Percentiles rank a stretch among this genome's conserved stretches.
Evolutionary conservation across 2,113 vertebrate species (phyloP).

Genomic region (Bubo blakistoni): DNA sequence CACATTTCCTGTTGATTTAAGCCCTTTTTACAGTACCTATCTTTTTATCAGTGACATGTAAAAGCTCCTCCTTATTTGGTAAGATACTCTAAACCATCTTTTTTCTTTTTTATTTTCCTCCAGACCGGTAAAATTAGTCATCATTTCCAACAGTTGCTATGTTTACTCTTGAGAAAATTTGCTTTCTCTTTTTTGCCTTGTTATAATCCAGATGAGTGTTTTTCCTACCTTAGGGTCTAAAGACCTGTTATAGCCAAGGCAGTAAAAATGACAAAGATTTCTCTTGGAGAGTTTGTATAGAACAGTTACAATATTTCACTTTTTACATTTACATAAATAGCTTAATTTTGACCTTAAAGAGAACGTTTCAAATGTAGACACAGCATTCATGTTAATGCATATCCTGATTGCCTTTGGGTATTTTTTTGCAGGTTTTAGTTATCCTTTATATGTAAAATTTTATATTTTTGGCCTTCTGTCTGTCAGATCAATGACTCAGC

Average conservation of each 20-base stretch:
- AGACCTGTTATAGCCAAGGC: background rate
- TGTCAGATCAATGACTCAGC: background rate
- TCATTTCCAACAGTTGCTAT: background rate
- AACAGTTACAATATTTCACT: background rate
- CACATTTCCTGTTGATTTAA: background rate
- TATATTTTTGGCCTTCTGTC: background rate
- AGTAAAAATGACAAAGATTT: background rate
- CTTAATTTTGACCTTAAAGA: background rate
- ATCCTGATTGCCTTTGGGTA: background rate
- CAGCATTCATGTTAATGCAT: background rate
- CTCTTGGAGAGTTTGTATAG: background rate
- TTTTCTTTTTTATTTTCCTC: background rate
- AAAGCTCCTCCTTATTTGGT: background rate
- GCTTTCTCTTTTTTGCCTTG: background rate
- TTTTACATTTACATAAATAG: background rate
- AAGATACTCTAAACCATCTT: background rate
- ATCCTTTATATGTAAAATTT: background rate
- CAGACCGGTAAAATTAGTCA: background rate
- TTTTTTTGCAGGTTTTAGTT: background rate
- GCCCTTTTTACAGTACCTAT: background rate
- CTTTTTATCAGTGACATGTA: background rate
- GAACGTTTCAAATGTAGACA: background rate
- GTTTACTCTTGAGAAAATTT: constrained; percentile 32
- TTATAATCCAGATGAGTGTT: background rate
- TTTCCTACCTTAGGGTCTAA: background rate